Percentiles rank a stretch among this genome's conserved stretches.
phyloP scores from a whole-genome alignment of 2,888 invertebrate genomes.

The Microchrysa polita region DNA sequence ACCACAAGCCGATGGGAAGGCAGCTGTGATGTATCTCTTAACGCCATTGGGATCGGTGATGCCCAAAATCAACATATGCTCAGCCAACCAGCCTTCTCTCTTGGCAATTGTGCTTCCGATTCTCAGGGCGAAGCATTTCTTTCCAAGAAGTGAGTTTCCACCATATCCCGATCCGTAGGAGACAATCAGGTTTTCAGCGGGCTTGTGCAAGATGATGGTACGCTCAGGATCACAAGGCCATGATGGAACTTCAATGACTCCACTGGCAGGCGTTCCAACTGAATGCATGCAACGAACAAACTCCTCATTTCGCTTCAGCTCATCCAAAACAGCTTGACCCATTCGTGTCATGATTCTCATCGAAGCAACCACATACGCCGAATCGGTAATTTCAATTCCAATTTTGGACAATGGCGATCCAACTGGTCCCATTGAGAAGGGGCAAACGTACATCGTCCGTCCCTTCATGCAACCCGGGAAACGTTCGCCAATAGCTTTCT shows the following conservation, averaged over 20 bases:
- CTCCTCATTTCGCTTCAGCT: conserved; percentile 69
- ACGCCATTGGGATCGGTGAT: conserved; percentile 90
- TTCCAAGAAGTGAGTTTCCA: conserved; percentile 95
- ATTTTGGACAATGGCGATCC: conserved; percentile 95
- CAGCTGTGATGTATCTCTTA: conserved; percentile 95
- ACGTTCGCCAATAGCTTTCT: conserved; percentile 80
- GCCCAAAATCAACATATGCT: conserved; percentile 98
- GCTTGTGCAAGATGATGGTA: conserved; percentile 89
- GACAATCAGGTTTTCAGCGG: conserved; percentile 63
- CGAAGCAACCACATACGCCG: conserved; percentile 96
- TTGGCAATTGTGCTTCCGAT: conserved; percentile 95
- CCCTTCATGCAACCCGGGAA: conserved; percentile 93
- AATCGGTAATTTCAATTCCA: conserved; percentile 96
- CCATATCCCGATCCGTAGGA: conserved; percentile 93
- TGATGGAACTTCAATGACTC: conserved; percentile 72
- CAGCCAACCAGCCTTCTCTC: conserved; percentile 98
- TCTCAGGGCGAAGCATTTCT: conserved; percentile 97
- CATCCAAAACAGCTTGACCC: conserved; percentile 71
- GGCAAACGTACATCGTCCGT: conserved; percentile 97
- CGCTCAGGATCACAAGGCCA: conserved; percentile 99
- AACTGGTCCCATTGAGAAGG: conserved; percentile 98
- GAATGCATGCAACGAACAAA: conserved; percentile 95
- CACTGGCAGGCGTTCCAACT: conserved; percentile 79
- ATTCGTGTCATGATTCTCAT: conserved; percentile 99
- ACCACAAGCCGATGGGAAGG: conserved; percentile 98